Conservation (phyloP, 2,113 vertebrate species). For the Bambusicola thoracicus region DNA sequence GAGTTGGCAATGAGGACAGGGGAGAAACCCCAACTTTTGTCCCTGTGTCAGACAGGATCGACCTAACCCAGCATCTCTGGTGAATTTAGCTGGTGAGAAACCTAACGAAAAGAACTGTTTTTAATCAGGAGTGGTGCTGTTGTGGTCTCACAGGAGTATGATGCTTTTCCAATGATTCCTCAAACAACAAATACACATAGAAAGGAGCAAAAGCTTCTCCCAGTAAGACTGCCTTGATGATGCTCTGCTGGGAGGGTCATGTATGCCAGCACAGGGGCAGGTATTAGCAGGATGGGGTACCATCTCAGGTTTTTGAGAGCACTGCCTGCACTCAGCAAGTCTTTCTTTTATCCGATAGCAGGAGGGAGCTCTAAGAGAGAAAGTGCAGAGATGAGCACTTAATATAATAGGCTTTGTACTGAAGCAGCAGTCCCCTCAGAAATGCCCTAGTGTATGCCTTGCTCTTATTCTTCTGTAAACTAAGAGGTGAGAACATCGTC, state of each 20-base stretch:
- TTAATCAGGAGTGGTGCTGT: not conserved
- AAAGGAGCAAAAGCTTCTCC: not conserved
- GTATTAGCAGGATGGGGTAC: not conserved
- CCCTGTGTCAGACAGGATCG: not conserved
- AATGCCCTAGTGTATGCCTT: not conserved
- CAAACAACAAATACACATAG: accelerated
- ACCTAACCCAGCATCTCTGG: not conserved
- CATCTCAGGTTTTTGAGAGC: not conserved
- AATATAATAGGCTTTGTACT: not conserved
- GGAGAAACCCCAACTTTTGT: not conserved
- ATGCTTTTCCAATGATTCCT: not conserved
- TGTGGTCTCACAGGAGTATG: not conserved
- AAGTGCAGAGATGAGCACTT: not conserved
- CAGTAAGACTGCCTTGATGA: not conserved
- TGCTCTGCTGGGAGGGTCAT: not conserved
- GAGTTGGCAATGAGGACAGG: not conserved
- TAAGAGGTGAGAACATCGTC: not conserved
- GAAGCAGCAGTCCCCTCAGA: not conserved
- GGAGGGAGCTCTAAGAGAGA: not conserved
- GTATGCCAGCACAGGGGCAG: not conserved
- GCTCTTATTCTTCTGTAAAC: not conserved
- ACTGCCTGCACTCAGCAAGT: not conserved
- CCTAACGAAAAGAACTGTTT: not conserved
- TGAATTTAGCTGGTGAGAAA: not conserved
- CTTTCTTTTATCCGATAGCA: not conserved